Conservation (phyloP, 92 coral and sea anemone genomes). For the Scolanthus callimorphus region DNA sequence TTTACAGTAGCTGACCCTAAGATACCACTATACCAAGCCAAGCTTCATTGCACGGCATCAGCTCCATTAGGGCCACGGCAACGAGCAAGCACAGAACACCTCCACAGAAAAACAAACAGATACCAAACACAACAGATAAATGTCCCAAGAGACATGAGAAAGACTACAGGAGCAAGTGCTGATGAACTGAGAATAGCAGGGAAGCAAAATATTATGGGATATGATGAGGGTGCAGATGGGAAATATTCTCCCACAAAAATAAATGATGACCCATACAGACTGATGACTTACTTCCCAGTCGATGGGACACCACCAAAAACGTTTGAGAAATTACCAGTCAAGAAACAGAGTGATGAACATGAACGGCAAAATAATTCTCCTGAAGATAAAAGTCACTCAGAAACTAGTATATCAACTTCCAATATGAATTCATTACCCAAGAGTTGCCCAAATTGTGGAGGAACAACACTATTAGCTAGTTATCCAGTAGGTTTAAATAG, state of each 20-base stretch:
- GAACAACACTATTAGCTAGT: constrained; percentile 27
- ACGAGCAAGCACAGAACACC: constrained; percentile 47
- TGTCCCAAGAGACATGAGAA: constrained; percentile 30
- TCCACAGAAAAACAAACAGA: constrained; percentile 32
- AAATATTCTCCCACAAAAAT: constrained; percentile 38
- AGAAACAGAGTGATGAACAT: neutral
- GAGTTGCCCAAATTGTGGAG: constrained; percentile 71
- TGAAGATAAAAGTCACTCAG: constrained; percentile 12
- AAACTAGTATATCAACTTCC: constrained; percentile 21
- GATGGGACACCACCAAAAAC: constrained; percentile 47
- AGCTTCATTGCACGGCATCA: constrained; percentile 75
- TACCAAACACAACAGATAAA: constrained; percentile 7
- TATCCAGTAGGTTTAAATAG: constrained; percentile 24
- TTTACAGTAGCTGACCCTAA: constrained; percentile 91
- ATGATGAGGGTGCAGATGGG: constrained; percentile 74
- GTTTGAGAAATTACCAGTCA: constrained; percentile 28
- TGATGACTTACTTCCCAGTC: constrained; percentile 73
- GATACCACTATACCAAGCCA: constrained; percentile 78
- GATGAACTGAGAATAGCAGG: constrained; percentile 64
- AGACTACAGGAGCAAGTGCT: constrained; percentile 36
- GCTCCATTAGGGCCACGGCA: constrained; percentile 65
- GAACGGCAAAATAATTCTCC: constrained; percentile 26
- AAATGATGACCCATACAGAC: constrained; percentile 26
- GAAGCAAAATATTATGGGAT: constrained; percentile 43
- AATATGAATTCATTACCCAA: constrained; percentile 50